Base-by-base conservation (phyloP, 1,140 invertebrate genomes). In the Drosophila bifasciata region DNA sequence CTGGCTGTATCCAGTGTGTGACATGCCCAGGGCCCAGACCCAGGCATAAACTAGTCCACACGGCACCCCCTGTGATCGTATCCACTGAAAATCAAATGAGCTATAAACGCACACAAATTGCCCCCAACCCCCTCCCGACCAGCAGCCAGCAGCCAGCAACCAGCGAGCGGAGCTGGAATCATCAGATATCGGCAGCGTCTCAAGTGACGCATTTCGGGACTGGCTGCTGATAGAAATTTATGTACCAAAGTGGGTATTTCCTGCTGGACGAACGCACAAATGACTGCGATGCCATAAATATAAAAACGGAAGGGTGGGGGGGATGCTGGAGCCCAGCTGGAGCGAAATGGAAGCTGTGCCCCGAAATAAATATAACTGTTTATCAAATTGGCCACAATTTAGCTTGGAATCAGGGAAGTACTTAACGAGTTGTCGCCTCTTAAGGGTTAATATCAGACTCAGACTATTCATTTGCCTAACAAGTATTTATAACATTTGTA, bases 81-180 rank as follows among this genome's bases (percentile, higher is more conserved):
- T 77, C 81, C 52, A 74, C 68, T 77, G 59, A 56, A 75, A 86
- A 78, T 60, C 81, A 85, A 86, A 85, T 86, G 81, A 77, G 68
- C 81, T 77, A 81, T 86, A 86, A 85, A 77, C 71, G 81, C 62
- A 57, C 48, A 77, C 81, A 85, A 85, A 86, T 85, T 86, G 73
- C 43, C 60, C 44, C 1, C 19, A 1, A 1, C 19, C 19, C 19
- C 19, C 1, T 2, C 25, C 57, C 67, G 5, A 51, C 21, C 49
- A 9, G 49, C 15, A 15, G 40, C n/a, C 3, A 32, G 57, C 28
- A n/a, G n/a, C n/a, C n/a, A n/a, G n/a, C n/a, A 15, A 46, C n/a
- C 4, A 36, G 58, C 28, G 15, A 59, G 46, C 23, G 32, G 61
- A 59, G 63, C 6, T 32, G 60, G 40, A 70, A 58, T 70, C 64